These are phyloP conservation scores for Melanocharis versteri DNA, from an alignment of 2,113 vertebrate genomes.

Conservation along the genomic window DNA sequence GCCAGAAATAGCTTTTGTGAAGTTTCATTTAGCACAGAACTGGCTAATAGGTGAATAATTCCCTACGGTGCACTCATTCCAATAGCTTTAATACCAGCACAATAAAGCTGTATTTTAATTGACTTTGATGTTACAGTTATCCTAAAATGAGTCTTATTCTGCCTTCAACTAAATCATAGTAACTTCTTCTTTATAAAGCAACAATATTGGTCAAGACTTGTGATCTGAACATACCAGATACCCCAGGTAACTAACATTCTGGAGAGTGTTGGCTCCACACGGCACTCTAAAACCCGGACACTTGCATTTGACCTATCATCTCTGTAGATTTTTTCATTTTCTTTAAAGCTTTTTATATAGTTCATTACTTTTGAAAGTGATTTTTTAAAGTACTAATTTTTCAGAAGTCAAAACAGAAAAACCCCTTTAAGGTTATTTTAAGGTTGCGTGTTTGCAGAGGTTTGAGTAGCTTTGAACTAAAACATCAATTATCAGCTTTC, in stretches of 20 bases:
- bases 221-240: neutral
- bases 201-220: neutral
- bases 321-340: neutral
- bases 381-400: neutral
- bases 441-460: neutral
- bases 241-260: neutral
- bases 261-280: neutral
- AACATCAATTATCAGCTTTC: neutral
- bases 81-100: neutral
- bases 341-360: neutral
- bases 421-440: neutral
- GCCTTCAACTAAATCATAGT: neutral
- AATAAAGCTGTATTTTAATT: neutral
- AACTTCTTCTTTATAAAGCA: neutral
- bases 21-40: neutral
- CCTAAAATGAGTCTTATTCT: neutral
- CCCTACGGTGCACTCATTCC: neutral
- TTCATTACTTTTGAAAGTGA: neutral
- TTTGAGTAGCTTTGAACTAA: neutral
- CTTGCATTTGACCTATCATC: neutral
- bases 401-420: neutral
- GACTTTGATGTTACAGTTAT: neutral
- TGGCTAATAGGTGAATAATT: neutral
- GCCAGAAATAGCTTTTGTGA: neutral
- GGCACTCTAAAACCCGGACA: neutral